phyloP scores from a whole-genome alignment of 2,888 invertebrate species.

The Noctua janthe region DNA sequence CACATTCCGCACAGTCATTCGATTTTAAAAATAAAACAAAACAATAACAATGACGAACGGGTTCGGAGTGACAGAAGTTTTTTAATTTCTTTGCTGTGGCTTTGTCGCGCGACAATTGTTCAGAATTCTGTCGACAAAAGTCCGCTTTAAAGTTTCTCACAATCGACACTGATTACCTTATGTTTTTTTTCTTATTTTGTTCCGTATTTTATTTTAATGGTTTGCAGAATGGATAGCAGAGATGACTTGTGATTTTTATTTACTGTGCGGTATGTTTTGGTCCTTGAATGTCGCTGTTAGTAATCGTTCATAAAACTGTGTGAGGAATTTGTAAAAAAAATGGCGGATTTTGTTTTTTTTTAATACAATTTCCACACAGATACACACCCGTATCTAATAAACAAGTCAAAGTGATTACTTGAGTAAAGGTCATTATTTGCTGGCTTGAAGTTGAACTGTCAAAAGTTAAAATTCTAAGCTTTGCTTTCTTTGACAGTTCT shows the following conservation, averaged over 20 bases:
- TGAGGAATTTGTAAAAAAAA: not conserved
- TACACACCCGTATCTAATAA: too few relatives aligned
- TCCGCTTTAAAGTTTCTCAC: slow-evolving; percentile 44
- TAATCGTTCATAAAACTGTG: not conserved
- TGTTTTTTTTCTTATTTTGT: slow-evolving; percentile 14
- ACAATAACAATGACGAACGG: slow-evolving; percentile 30
- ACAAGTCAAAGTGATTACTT: too few relatives aligned
- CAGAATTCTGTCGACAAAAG: slow-evolving; percentile 28
- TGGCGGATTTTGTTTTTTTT: too few relatives aligned
- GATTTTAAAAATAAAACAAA: slow-evolving; percentile 25
- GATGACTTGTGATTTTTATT: not conserved
- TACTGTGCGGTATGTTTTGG: not conserved
- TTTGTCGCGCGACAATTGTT: slow-evolving; percentile 38
- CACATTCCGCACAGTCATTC: not conserved
- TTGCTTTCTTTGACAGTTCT: too few relatives aligned
- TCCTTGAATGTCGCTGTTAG: not conserved
- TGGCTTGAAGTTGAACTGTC: too few relatives aligned
- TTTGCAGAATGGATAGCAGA: slow-evolving; percentile 8
- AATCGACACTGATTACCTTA: slow-evolving; percentile 52
- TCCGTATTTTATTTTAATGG: slow-evolving; percentile 22
- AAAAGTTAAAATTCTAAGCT: too few relatives aligned
- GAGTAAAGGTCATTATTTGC: too few relatives aligned
- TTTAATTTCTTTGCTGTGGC: slow-evolving; percentile 59
- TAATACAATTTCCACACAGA: too few relatives aligned
- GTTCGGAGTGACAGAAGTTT: slow-evolving; percentile 50